A percentile compares a stretch with the other conserved stretches of the same genome.
phyloP scores from a whole-genome alignment of 2,113 vertebrate species.

The Aythya baeri region DNA sequence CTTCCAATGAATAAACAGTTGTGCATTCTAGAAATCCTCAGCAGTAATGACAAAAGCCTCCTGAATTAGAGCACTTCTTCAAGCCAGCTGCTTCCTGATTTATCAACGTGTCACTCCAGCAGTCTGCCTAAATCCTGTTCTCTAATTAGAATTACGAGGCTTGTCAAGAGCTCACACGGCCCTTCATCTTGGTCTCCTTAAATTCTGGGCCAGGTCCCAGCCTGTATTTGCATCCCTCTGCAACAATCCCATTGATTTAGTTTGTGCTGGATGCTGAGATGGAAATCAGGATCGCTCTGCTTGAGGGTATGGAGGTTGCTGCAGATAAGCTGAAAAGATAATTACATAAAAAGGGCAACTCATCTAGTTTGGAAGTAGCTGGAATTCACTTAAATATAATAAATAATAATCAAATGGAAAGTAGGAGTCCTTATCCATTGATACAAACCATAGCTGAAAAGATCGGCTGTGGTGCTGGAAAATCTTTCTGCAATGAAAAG shows the following conservation, averaged over 20 bases:
- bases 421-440: not conserved
- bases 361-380: not conserved
- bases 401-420: not conserved
- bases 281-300: not conserved
- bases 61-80: conserved; percentile 16
- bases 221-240: conserved; percentile 10
- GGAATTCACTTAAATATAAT: not conserved
- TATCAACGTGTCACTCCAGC: conserved; percentile 20
- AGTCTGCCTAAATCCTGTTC: conserved; percentile 12
- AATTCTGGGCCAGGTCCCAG: conserved; percentile 1
- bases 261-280: not conserved
- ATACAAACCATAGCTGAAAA: not conserved
- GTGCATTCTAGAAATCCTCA: not conserved
- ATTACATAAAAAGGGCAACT: not conserved
- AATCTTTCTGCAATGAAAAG: not conserved
- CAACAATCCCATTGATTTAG: not conserved
- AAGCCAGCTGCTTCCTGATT: conserved; percentile 55
- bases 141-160: conserved; percentile 39
- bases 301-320: not conserved
- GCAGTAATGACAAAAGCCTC: not conserved
- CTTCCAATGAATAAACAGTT: not conserved
- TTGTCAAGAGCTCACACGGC: conserved; percentile 19
- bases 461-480: not conserved
- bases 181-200: not conserved
- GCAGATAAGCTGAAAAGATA: not conserved